Percentiles rank a stretch among this genome's conserved stretches.
Evolutionary conservation across 2,113 vertebrate genomes (phyloP).

Genomic region (Chlorocebus sabaeus): DNA sequence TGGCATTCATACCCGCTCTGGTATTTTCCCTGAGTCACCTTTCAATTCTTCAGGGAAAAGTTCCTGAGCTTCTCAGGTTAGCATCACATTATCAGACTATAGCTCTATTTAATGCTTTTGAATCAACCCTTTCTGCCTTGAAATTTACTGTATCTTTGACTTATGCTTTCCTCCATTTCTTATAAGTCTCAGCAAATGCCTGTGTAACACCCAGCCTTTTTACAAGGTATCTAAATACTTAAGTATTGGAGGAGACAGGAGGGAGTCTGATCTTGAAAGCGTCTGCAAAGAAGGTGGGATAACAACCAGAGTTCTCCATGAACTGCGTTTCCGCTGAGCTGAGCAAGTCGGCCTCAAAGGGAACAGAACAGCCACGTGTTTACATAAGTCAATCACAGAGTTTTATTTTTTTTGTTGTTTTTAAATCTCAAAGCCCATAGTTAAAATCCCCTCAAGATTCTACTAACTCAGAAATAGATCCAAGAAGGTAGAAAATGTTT

Average conservation of each 20-base stretch:
- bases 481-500: neutral
- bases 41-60: conserved; percentile 4
- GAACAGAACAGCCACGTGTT: neutral
- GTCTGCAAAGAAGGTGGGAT: neutral
- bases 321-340: neutral
- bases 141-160: neutral
- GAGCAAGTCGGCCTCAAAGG: neutral
- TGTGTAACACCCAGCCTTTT: neutral
- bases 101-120: neutral
- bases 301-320: neutral
- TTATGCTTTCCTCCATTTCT: neutral
- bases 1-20: neutral
- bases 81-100: neutral
- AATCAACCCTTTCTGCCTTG: neutral
- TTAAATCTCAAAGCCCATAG: neutral
- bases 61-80: neutral
- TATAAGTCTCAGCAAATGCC: conserved; percentile 11
- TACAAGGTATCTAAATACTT: neutral
- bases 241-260: neutral
- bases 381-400: neutral
- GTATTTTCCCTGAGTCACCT: neutral
- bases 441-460: neutral
- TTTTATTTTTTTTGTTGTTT: neutral
- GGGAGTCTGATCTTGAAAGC: neutral
- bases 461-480: neutral